Evolutionary conservation across 2,888 invertebrate genomes (phyloP), one percentile per base, ranked within the genome.

Genomic region (Nemotelus pantherinus): DNA sequence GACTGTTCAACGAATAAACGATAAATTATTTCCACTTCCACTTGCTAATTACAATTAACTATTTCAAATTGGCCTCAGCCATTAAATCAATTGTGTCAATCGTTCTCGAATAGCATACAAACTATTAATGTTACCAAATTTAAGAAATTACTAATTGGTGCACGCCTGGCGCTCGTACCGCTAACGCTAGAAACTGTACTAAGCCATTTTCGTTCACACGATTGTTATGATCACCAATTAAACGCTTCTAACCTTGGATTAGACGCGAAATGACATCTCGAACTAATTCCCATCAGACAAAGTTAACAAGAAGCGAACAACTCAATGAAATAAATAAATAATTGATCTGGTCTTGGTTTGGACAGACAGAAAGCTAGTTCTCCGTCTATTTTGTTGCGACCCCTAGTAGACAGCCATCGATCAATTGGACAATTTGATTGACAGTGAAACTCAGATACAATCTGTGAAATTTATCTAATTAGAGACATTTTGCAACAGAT

Each of bases 21-120:
- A 25, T 25, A 25, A 25, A 25, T 25, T 25, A 25, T 25, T 25
- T 25, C 25, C 25, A 25, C 25, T 25, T 25, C 25, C 25, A 25
- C 25, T 25, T 25, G 25, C 25, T 25, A 25, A 25, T 25, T 25
- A 25, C 25, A 25, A 25, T 25, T 25, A 25, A 25, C 25, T 25
- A 25, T 25, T 10, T 72, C 45, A 45, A 72, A n/a, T 72, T 47
- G 74, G 50, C 60, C 50, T 10, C 9, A 60, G 55, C 63, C 43
- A 74, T 74, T 48, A 74, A 60, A 74, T 60, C 74, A 74, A 74
- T 74, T 74, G 44, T 10, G 43, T n/a, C 60, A 74, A 74, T 74
- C 48, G 47, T 72, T 72, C 60, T 25, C 10, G 1, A n/a, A 43
- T 63, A 39, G n/a, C 39, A 63, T 4, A 43, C 53, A 53, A 45